Base-by-base conservation (phyloP, 2,113 vertebrate genomes). In the Cercopithecus mona region DNA sequence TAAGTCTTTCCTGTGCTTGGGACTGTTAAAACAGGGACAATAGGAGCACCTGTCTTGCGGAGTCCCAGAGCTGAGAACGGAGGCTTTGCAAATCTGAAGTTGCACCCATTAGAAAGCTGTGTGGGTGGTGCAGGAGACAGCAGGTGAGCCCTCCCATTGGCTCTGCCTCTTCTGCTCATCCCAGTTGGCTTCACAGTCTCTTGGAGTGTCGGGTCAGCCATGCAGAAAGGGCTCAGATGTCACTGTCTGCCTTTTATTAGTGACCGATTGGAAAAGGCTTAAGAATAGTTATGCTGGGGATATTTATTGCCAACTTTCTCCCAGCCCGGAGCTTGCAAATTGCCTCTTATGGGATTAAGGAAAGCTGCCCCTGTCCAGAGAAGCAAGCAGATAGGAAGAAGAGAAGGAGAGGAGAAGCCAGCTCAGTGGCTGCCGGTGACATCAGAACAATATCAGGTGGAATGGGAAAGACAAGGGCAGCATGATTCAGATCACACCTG, bases 221-320 rank as follows among this genome's bases (percentile, higher is more conserved):
- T 94, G 98, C 96, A 97, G 98, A 98, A 98, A 98, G 97, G 94
- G 97, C 96, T 98, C 94, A 97, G 96, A 97, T 97, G 98, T 97
- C 98, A 96, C 90, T 14, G 2, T 73, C 97, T 96, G 96, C 93
- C 94, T 82, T 93, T 88, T 97, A 96, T 98, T 95, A 98, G 98
- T 96, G 97, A 96, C 96, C 95, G 32, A 0, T 35, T 84, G 93
- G 94, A 96, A 66, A 96, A 96, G 88, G 97, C 96, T 96, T 96
- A 97, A 94, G 96, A 95, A 93, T 96, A 90, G 79, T 73, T 83
- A 90, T 96, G 94, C 92, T 0, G 0, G 72, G 95, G 93, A 96
- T 98, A 98, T 97, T 98, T 97, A 98, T 98, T 79, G 89, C 97
- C 83, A 80, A 76, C 70, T 92, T 84, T 94, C 88, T 93, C 57